These are phyloP conservation scores for Myiotriccus ornatus DNA, from an alignment of 2,797 vertebrate species.

Conservation along the genomic window DNA sequence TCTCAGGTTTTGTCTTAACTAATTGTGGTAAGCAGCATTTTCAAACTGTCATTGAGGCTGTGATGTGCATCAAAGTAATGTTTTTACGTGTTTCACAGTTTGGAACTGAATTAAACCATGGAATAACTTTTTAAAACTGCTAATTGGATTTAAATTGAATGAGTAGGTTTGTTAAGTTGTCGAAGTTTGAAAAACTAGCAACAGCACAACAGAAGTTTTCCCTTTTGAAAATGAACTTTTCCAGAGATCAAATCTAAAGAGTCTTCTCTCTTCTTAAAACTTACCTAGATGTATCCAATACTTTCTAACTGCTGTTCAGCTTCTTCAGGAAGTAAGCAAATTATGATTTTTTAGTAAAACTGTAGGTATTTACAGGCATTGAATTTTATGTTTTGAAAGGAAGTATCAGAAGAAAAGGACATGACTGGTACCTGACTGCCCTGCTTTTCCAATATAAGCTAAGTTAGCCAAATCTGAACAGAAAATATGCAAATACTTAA, in stretches of 20 bases:
- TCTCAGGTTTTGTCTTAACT: constrained; percentile 15
- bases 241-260: neutral
- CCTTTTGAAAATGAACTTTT: neutral
- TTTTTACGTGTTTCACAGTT: constrained; percentile 29
- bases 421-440: neutral
- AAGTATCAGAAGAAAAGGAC: neutral
- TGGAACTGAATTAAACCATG: constrained; percentile 35
- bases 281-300: neutral
- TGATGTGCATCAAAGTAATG: neutral
- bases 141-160: constrained; percentile 16
- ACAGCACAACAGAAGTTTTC: neutral
- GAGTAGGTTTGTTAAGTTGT: constrained; percentile 9
- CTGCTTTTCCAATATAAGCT: neutral
- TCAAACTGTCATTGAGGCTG: neutral
- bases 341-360: neutral
- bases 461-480: neutral
- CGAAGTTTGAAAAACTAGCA: neutral
- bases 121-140: constrained; percentile 33
- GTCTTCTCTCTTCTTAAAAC: neutral
- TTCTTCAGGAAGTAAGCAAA: neutral
- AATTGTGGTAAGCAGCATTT: neutral
- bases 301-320: neutral
- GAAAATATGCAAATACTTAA: neutral
- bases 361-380: neutral
- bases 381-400: neutral